Base-by-base conservation (phyloP, 2,888 invertebrate species). In the Apotomis turbidana region DNA sequence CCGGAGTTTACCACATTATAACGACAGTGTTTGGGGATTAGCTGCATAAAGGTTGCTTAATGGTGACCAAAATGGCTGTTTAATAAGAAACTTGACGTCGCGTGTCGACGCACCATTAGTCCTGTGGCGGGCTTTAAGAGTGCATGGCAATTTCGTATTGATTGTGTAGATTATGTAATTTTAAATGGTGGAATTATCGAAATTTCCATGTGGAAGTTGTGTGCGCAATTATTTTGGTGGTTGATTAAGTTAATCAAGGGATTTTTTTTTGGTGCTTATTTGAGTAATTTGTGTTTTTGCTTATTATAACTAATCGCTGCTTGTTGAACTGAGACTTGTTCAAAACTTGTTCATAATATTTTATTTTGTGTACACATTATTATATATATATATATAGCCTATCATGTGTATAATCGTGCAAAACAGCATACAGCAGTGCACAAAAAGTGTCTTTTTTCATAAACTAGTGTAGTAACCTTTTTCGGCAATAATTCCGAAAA, bases 1-100 rank as follows among this genome's bases (percentile, higher is more conserved):
- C 64, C 60, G 63, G 68, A 70, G 73, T 70, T 73, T 70, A 61
- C 73, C 74, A 66, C 68, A 57, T 69, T 61, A 61, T 75, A 68
- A 73, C 67, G 62, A 44, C 68, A 59, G 61, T 46, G 58, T 72
- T 72, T 72, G 72, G 68, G 63, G 68, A 74, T 74, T 74, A 68
- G 66, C 73, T 68, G 63, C 68, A 68, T 74, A 72, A 74, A 67
- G 64, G 60, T 64, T 70, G n/a, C 36, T 44, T 63, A 72, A 68
- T 72, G 63, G 68, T 38, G n/a, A 57, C 15, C 44, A 54, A 58
- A 72, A 72, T 72, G 58, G 63, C 38, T 63, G 68, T 72, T 72
- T 72, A 72, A 68, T 72, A 72, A 68, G 72, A 54, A 72, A 72
- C 68, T 15, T 15, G 58, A 54, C 62, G 68, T 72, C 38, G 72